Percentiles rank a stretch among this genome's conserved stretches.
Evolutionary conservation across 1,140 invertebrate species (phyloP).

Genomic region (Drosophila littoralis): DNA sequence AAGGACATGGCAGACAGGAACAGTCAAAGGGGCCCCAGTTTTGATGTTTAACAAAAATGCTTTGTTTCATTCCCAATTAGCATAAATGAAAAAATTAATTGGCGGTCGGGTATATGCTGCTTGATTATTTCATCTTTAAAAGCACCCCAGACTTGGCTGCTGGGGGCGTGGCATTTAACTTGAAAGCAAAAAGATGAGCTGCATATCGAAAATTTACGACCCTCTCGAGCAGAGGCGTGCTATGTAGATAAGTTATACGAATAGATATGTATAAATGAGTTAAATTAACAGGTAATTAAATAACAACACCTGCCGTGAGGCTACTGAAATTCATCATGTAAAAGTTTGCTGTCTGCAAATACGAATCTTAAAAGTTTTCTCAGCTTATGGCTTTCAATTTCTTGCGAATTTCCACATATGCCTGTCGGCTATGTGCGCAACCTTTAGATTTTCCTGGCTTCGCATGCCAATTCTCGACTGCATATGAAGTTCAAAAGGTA

Average conservation of each 20-base stretch:
- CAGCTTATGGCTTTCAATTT: constrained; percentile 5
- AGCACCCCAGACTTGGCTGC: constrained; percentile 28
- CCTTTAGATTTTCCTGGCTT: constrained; percentile 15
- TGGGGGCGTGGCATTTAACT: constrained; percentile 1
- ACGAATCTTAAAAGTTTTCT: constrained; percentile 17
- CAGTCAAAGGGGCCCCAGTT: constrained; percentile 7
- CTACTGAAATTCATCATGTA: neutral
- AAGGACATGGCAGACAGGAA: constrained; percentile 3
- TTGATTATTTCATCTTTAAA: constrained; percentile 36
- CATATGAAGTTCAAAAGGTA: constrained; percentile 14
- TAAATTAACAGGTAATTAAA: neutral
- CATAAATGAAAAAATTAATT: constrained; percentile 71
- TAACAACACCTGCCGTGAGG: neutral
- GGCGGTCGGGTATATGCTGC: constrained; percentile 28
- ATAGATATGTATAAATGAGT: too few relatives aligned
- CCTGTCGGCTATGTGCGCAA: constrained; percentile 1
- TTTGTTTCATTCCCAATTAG: constrained; percentile 58
- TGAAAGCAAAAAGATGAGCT: neutral
- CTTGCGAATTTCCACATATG: neutral
- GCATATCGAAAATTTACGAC: too few relatives aligned
- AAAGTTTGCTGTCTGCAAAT: neutral
- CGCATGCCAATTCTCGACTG: constrained; percentile 49
- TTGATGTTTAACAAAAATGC: constrained; percentile 17
- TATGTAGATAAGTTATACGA: too few relatives aligned
- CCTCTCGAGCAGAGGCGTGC: neutral